A percentile compares a stretch with the other conserved stretches of the same genome.
Conservation (phyloP, 1,140 invertebrate genomes). For the Brachystomella parvula region DNA sequence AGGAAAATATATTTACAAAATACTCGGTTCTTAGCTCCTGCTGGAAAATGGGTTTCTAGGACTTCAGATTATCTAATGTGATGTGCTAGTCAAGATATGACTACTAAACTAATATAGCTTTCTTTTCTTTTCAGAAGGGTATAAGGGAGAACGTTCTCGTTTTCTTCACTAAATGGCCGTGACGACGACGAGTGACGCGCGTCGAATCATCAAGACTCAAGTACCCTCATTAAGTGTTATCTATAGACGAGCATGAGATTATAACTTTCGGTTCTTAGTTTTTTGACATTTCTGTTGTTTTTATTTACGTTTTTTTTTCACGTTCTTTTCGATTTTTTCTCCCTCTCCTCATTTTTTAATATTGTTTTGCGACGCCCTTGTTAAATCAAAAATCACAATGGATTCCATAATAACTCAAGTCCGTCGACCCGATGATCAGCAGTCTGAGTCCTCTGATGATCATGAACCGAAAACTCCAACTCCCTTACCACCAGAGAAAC, state of each 20-base stretch:
- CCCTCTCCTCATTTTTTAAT: no score
- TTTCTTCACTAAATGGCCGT: no score
- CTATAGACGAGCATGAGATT: background rate
- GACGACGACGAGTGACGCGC: no score
- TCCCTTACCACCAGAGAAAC: background rate
- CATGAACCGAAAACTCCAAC: background rate
- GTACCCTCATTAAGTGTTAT: background rate
- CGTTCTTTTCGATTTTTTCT: background rate
- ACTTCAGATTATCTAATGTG: no score
- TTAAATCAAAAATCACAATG: background rate
- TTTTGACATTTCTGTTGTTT: background rate
- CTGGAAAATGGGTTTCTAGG: no score
- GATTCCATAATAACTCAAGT: constrained; percentile 7
- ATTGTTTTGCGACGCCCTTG: no score
- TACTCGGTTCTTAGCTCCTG: no score
- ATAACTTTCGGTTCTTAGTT: background rate
- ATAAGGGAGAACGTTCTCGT: no score
- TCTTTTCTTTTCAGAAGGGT: no score
- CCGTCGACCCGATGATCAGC: background rate
- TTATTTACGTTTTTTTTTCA: background rate
- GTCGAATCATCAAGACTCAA: background rate
- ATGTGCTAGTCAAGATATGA: no score
- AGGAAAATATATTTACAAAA: no score
- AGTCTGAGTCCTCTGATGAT: background rate
- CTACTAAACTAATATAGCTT: no score